A percentile compares a stretch with the other conserved stretches of the same genome.
Conservation (phyloP, 1,140 invertebrate species). For the Ectropis grisescens region DNA sequence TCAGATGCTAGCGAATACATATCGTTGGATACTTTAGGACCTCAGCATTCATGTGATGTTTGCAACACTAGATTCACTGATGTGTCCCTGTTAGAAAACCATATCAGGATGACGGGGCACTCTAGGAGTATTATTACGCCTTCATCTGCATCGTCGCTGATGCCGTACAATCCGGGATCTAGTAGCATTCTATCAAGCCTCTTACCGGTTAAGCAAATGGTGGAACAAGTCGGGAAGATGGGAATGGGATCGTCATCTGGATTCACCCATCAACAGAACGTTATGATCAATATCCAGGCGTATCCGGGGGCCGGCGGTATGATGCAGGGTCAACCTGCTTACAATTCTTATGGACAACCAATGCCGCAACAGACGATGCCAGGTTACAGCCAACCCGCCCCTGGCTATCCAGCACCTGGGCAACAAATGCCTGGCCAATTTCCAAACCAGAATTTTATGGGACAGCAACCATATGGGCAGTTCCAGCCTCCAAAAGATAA, state of each 20-base stretch:
- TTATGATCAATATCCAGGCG: constrained; percentile 67
- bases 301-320: constrained; percentile 51
- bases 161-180: constrained; percentile 34
- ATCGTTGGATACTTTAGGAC: constrained; percentile 59
- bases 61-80: constrained; percentile 62
- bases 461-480: constrained; percentile 29
- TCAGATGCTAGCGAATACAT: constrained; percentile 60
- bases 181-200: constrained; percentile 48
- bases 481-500: constrained; percentile 38
- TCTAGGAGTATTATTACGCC: constrained; percentile 41
- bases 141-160: constrained; percentile 27
- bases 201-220: constrained; percentile 59
- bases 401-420: constrained; percentile 23
- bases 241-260: constrained; percentile 32
- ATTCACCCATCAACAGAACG: constrained; percentile 66
- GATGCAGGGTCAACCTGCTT: constrained; percentile 35
- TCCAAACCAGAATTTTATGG: constrained; percentile 11
- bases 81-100: constrained; percentile 51
- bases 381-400: no score
- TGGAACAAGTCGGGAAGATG: constrained; percentile 62
- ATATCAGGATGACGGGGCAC: constrained; percentile 53
- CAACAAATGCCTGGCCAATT: constrained; percentile 35
- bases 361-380: constrained; percentile 20
- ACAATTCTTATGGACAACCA: constrained; percentile 25
- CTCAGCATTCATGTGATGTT: constrained; percentile 61